Evolutionary conservation across 37 sponge, comb jelly and placozoan species (phyloP).

Genomic region (Geodia barretti): DNA sequence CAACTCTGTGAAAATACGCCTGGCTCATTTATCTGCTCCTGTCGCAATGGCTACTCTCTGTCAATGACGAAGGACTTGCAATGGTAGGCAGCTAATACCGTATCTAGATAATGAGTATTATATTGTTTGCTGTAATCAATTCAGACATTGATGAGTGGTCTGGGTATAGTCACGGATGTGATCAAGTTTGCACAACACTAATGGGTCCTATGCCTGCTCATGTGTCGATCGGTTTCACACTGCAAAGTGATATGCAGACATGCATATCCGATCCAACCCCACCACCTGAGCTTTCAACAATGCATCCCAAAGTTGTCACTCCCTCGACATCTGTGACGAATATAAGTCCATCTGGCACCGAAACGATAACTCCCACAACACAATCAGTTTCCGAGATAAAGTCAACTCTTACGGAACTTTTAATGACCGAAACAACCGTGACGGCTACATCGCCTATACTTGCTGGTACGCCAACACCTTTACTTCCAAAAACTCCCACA

Average conservation of each 20-base stretch:
- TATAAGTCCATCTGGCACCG: too few species aligned
- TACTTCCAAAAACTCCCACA: too few species aligned
- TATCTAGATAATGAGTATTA: not conserved
- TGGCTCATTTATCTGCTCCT: constrained; percentile 33
- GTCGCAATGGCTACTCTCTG: constrained; percentile 17
- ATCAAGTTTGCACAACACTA: constrained; percentile 30
- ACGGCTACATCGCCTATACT: too few species aligned
- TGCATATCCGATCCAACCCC: too few species aligned
- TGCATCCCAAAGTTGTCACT: too few species aligned
- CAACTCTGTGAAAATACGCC: constrained; percentile 42
- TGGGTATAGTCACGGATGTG: constrained; percentile 46
- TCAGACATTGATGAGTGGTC: constrained; percentile 54
- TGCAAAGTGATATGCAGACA: not conserved
- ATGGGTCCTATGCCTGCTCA: constrained; percentile 35
- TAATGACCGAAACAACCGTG: not conserved
- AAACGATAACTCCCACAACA: too few species aligned
- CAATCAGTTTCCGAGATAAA: too few species aligned
- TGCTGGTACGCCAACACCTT: too few species aligned
- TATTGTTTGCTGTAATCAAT: not conserved
- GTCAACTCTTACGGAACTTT: not conserved
- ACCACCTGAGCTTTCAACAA: too few species aligned
- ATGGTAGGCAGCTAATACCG: not conserved
- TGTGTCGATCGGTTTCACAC: constrained; percentile 41
- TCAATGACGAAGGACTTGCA: not conserved
- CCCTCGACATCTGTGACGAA: too few species aligned